Evolutionary conservation across 2,797 vertebrate species (phyloP), one percentile per base, ranked within the genome.

Genomic region (Heliangelus exortis): DNA sequence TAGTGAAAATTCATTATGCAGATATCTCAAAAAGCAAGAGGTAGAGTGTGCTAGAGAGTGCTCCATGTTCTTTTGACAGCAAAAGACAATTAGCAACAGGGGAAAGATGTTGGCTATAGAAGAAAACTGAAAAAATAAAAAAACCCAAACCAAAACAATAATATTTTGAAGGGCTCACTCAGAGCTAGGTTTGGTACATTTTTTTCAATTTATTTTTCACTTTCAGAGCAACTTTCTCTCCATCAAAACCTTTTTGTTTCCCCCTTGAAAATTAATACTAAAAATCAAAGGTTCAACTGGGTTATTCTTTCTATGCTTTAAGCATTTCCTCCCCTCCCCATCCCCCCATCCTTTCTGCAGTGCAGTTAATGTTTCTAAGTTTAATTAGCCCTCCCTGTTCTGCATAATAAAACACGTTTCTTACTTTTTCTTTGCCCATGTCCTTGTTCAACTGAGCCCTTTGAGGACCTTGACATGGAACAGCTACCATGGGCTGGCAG

Each of bases 391-490:
- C 3, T 68, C 9, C 41, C 2, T 25, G 1, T 62, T 82, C 29
- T 51, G 41, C 41, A 66, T 18, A 17, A 12, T 47, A 45, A 75
- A 81, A 25, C 15, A 51, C 3, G 4, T 29, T 81, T 65, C 43
- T 78, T 73, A 17, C 8, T 73, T 78, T 15, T 72, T 18, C 7
- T 7, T 36, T 10, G 4, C 4, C 15, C 50, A 55, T 23, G 17
- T 33, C 9, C 13, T 23, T 55, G 3, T 18, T 48, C 22, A 66
- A 7, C n/a, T 74, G 67, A 34, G 50, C 10, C 18, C 9, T 15
- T 4, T 4, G 14, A 7, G 7, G 55, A 18, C 28, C 20, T 62
- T 57, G 73, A 57, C 0, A 1, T 0, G 1, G 21, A 67, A 11
- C 15, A 57, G 6, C n/a, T 47, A 51, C 43, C 17, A 33, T 19